A percentile compares a stretch with the other conserved stretches of the same genome.
These are phyloP conservation scores for Oxystoma pomonae DNA, from an alignment of 2,888 invertebrate genomes.

Conservation along the genomic window DNA sequence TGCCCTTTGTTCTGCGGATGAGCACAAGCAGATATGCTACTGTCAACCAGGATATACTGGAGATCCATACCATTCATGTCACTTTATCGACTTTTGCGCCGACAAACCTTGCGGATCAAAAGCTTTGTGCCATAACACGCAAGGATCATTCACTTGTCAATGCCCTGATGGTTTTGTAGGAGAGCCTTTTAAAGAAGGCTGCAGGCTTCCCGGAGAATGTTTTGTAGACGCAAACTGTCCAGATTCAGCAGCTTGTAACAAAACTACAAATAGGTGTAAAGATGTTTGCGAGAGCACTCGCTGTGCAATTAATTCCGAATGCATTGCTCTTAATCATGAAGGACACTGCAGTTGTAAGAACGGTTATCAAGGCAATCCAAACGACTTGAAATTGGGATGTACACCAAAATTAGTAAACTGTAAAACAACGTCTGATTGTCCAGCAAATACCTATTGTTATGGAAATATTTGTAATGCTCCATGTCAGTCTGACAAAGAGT, in stretches of 20 bases:
- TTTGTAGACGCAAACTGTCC: slow-evolving; percentile 77
- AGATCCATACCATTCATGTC: slow-evolving; percentile 67
- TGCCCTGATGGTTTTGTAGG: slow-evolving; percentile 79
- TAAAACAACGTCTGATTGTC: slow-evolving; percentile 67
- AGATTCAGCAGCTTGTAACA: slow-evolving; percentile 69
- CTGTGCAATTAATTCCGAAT: slow-evolving; percentile 84
- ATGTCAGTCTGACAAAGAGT: slow-evolving; percentile 76
- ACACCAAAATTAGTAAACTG: slow-evolving; percentile 71
- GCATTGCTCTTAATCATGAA: slow-evolving; percentile 69
- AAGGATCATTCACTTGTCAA: slow-evolving; percentile 74
- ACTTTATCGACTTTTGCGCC: slow-evolving; percentile 73
- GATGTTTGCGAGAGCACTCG: slow-evolving; percentile 73
- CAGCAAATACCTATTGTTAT: slow-evolving; percentile 75
- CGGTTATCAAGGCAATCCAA: slow-evolving; percentile 76
- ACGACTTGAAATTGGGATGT: slow-evolving; percentile 67
- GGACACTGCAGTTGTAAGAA: slow-evolving; percentile 74
- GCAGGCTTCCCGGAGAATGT: slow-evolving; percentile 79
- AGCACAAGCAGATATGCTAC: slow-evolving; percentile 73
- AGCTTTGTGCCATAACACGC: slow-evolving; percentile 73
- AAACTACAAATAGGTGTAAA: slow-evolving; percentile 73
- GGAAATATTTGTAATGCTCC: slow-evolving; percentile 75
- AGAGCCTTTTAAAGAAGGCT: slow-evolving; percentile 80
- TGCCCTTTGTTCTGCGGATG: slow-evolving; percentile 80
- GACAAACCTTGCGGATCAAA: slow-evolving; percentile 76
- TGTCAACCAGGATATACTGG: slow-evolving; percentile 88